Conservation (phyloP, 2,888 invertebrate species). For the Netelia inedita region DNA sequence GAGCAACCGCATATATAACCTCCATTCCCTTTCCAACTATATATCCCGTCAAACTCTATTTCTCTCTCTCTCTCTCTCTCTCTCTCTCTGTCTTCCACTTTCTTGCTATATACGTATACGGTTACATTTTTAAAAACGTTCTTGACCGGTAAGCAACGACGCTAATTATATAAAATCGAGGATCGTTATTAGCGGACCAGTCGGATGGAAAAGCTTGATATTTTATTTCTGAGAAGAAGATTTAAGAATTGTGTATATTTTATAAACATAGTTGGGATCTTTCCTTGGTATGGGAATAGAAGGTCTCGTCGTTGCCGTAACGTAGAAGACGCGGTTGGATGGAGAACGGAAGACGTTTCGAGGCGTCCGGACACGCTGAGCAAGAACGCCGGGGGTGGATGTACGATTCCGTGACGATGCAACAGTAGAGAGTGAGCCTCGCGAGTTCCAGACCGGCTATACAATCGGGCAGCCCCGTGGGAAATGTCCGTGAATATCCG, state of each 20-base stretch:
- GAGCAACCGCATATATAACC: conserved; percentile 19
- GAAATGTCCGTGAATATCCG: conserved; percentile 78
- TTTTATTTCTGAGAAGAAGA: too few species aligned
- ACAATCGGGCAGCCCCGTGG: conserved; percentile 72
- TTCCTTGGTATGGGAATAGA: conserved; percentile 44
- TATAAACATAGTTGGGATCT: neutral
- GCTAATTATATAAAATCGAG: too few species aligned
- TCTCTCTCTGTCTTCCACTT: too few species aligned
- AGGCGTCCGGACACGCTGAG: conserved; percentile 34
- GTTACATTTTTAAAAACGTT: neutral
- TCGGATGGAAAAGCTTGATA: too few species aligned
- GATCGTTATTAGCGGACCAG: too few species aligned
- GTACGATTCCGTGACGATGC: conserved; percentile 67
- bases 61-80: too few species aligned
- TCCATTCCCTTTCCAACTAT: neutral
- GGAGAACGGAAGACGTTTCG: conserved; percentile 40
- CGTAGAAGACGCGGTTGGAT: conserved; percentile 21
- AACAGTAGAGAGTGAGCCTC: conserved; percentile 48
- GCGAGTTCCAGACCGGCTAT: conserved; percentile 40
- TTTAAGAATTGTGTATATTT: too few species aligned
- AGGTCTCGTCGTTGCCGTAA: conserved; percentile 23
- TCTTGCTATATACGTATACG: neutral
- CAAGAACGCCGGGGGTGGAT: conserved; percentile 26
- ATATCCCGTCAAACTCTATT: conserved; percentile 14
- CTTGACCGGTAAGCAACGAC: too few species aligned